A percentile compares a stretch with the other conserved stretches of the same genome.
phyloP scores from a whole-genome alignment of 1,140 invertebrate genomes.

The Pachypsylla venusta region DNA sequence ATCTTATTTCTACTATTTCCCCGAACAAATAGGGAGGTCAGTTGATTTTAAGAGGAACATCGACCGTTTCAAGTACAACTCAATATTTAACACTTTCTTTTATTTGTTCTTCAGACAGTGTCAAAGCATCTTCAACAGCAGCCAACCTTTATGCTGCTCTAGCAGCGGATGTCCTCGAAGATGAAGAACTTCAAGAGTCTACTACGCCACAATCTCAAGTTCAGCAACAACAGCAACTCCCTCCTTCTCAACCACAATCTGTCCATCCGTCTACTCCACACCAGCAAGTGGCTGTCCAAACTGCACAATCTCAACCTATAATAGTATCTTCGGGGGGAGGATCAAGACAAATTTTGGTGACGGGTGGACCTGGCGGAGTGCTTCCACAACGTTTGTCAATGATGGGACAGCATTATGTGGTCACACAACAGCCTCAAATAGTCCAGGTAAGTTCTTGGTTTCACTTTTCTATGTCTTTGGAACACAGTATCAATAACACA shows the following conservation, averaged over 20 bases:
- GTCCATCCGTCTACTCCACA: neutral
- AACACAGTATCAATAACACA: no score
- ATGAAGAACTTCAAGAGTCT: constrained; percentile 37
- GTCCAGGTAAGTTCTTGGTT: constrained; percentile 31
- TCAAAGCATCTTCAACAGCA: constrained; percentile 46
- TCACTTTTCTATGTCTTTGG: no score
- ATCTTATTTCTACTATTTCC: no score
- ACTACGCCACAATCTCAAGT: neutral
- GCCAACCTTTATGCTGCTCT: constrained; percentile 52
- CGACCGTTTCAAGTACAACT: no score
- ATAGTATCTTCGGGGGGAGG: neutral
- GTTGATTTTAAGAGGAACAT: no score
- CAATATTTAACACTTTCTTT: neutral
- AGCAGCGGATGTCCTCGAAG: constrained; percentile 51
- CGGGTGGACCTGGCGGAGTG: constrained; percentile 16
- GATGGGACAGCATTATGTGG: constrained; percentile 31
- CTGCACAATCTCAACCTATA: constrained; percentile 5
- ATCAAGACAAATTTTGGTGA: constrained; percentile 22
- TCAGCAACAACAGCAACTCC: neutral
- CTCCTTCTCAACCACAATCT: neutral
- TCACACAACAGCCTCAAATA: constrained; percentile 44
- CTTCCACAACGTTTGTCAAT: constrained; percentile 17
- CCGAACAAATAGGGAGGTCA: no score
- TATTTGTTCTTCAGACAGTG: constrained; percentile 12
- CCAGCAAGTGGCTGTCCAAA: neutral